Percentiles rank a stretch among this genome's conserved stretches.
phyloP scores from a whole-genome alignment of 2,113 vertebrate genomes.

The Sturnus vulgaris region DNA sequence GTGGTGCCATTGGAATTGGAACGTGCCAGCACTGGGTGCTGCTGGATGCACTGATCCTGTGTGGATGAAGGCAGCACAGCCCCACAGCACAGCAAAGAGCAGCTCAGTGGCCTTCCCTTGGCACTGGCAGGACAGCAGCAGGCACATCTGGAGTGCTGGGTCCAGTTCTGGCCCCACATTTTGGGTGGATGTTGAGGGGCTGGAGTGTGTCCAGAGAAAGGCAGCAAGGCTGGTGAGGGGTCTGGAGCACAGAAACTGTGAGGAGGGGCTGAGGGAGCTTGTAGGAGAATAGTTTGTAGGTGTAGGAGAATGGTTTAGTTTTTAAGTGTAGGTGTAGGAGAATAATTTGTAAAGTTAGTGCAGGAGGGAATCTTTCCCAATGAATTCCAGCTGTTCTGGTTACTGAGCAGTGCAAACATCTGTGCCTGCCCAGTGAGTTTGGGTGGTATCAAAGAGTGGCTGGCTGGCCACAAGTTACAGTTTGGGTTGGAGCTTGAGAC shows the following conservation, averaged over 20 bases:
- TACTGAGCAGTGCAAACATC: no score
- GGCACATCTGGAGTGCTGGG: not conserved
- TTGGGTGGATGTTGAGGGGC: accelerated
- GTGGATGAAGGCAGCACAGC: not conserved
- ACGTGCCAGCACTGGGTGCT: not conserved
- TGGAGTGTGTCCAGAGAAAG: accelerated
- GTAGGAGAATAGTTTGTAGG: no score
- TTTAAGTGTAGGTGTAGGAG: no score
- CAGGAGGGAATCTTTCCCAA: no score
- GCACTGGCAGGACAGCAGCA: not conserved
- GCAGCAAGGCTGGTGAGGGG: not conserved
- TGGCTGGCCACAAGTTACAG: no score
- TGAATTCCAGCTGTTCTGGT: no score
- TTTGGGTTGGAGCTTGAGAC: no score
- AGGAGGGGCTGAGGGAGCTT: not conserved
- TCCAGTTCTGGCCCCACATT: accelerated
- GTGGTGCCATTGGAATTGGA: not conserved
- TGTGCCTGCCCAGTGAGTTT: no score
- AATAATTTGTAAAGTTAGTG: no score
- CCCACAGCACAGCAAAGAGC: not conserved
- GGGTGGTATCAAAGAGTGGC: no score
- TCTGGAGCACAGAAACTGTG: not conserved
- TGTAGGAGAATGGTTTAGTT: no score
- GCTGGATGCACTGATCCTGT: no score
- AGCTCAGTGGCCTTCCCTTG: not conserved